Conservation (phyloP, 2,888 invertebrate genomes). For the Xestobium rufovillosum region DNA sequence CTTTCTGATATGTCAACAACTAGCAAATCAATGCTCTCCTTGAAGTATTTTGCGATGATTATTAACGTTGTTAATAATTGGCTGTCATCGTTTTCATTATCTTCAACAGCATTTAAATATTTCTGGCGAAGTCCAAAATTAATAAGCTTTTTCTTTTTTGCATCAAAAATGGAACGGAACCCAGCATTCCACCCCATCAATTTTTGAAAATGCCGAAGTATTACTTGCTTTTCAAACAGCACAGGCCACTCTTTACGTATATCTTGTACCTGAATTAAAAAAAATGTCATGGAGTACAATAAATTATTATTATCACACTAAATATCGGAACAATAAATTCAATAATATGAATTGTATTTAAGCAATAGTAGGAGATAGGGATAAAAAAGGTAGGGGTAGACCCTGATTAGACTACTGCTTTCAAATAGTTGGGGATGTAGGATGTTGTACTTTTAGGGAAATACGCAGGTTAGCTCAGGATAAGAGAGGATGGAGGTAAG, state of each 20-base stretch:
- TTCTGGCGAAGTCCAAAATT: background rate
- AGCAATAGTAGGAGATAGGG: no score
- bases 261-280: no score
- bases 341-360: no score
- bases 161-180: background rate
- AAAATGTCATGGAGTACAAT: no score
- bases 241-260: background rate
- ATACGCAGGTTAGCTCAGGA: no score
- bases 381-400: no score
- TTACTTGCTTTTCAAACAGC: background rate
- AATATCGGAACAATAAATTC: no score
- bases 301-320: no score
- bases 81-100: background rate
- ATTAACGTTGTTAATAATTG: background rate
- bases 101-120: slow-evolving; percentile 1
- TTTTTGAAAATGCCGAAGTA: background rate
- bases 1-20: background rate
- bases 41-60: background rate
- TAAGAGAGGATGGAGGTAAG: no score
- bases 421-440: no score
- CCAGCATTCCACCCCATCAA: background rate
- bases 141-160: background rate
- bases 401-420: no score
- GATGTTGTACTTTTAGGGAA: no score
- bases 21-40: background rate